A percentile compares a stretch with the other conserved stretches of the same genome.
phyloP scores from a whole-genome alignment of 92 coral and sea anemone genomes.

The Epizoanthus fatuus region DNA sequence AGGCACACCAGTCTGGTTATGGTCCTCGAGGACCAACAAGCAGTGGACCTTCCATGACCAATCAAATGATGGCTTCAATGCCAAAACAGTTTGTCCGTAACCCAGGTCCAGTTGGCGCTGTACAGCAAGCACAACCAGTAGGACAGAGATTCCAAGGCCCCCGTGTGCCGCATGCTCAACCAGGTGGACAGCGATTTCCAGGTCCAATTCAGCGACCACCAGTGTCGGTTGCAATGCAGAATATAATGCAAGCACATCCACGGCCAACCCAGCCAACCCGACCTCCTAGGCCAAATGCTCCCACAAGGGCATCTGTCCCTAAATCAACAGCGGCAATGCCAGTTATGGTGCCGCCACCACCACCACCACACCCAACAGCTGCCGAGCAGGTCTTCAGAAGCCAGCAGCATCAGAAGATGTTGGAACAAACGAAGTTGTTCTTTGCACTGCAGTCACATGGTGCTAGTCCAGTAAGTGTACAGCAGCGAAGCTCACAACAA shows the following conservation, averaged over 20 bases:
- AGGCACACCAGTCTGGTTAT: slow-evolving; percentile 78
- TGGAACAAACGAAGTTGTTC: slow-evolving; percentile 86
- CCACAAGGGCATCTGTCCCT: slow-evolving; percentile 64
- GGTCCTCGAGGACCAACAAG: slow-evolving; percentile 71
- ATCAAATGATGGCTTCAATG: slow-evolving; percentile 79
- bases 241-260: slow-evolving; percentile 84
- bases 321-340: slow-evolving; percentile 67
- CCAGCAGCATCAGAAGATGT: slow-evolving; percentile 94
- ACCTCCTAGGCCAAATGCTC: slow-evolving; percentile 69
- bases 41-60: slow-evolving; percentile 73
- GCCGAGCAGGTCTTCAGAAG: slow-evolving; percentile 76
- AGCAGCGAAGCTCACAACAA: slow-evolving; percentile 20
- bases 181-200: slow-evolving; percentile 86
- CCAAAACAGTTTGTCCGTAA: slow-evolving; percentile 81
- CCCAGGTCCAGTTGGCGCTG: slow-evolving; percentile 78
- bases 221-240: slow-evolving; percentile 53
- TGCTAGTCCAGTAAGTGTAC: slow-evolving; percentile 16
- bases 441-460: slow-evolving; percentile 73
- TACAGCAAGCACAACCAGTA: slow-evolving; percentile 71
- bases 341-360: slow-evolving; percentile 50
- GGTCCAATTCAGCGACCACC: slow-evolving; percentile 98
- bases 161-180: slow-evolving; percentile 51
- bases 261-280: slow-evolving; percentile 83
- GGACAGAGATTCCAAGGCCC: slow-evolving; percentile 46
- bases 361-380: slow-evolving; percentile 54